phyloP scores from a whole-genome alignment of 2,113 vertebrate genomes.

The Lonchura striata region DNA sequence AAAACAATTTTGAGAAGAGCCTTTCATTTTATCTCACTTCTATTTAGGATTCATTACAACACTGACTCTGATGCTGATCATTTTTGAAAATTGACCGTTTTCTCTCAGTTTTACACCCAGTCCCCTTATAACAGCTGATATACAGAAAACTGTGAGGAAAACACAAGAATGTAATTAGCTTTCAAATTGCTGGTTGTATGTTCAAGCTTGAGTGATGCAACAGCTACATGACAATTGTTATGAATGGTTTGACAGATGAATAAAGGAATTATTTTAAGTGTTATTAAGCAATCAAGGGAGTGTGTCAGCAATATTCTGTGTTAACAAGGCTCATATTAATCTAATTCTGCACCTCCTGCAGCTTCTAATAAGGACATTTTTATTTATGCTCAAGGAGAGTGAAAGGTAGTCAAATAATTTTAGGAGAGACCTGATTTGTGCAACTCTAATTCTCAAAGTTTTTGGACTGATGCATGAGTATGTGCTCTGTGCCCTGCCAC shows the following conservation, averaged over 20 bases:
- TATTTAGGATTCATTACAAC: not conserved
- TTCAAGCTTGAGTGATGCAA: not conserved
- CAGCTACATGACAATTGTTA: not conserved
- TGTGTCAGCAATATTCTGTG: not conserved
- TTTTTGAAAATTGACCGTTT: not conserved
- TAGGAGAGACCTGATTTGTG: not conserved
- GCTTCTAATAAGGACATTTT: not conserved
- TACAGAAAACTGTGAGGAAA: not conserved
- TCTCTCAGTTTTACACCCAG: not conserved
- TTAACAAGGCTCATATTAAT: not conserved
- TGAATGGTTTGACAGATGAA: not conserved
- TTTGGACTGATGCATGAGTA: not conserved
- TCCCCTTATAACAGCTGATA: not conserved
- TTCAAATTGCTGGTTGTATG: not conserved
- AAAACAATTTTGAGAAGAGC: not conserved
- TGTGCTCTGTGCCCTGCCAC: not conserved
- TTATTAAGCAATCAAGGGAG: constrained; percentile 8
- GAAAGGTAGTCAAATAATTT: not conserved
- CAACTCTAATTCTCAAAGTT: not conserved
- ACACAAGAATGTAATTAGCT: not conserved
- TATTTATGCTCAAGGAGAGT: not conserved
- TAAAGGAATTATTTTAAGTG: not conserved
- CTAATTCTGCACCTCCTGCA: not conserved
- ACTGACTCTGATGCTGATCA: not conserved
- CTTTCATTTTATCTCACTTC: not conserved